phyloP scores from a whole-genome alignment of 1,140 invertebrate species.

The Leptopilina boulardi region DNA sequence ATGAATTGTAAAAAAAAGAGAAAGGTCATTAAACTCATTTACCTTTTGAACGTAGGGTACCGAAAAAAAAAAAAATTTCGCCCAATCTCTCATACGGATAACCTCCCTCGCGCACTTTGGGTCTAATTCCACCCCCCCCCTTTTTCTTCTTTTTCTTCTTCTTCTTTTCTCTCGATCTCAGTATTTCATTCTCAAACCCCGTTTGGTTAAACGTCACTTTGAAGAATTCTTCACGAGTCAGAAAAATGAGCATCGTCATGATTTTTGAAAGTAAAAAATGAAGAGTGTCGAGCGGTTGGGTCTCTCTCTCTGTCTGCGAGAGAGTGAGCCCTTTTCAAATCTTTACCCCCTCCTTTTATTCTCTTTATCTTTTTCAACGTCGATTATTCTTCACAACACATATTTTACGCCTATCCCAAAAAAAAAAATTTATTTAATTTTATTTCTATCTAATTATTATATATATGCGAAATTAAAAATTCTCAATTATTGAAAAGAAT shows the following conservation, averaged over 20 bases:
- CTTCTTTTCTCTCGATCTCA: constrained; percentile 37
- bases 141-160: not conserved
- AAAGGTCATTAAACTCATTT: constrained; percentile 9
- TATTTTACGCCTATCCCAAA: constrained; percentile 36
- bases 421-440: no score
- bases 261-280: constrained; percentile 78
- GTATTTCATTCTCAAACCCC: constrained; percentile 52
- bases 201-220: constrained; percentile 75
- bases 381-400: constrained; percentile 19
- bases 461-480: no score
- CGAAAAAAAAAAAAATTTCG: constrained; percentile 5
- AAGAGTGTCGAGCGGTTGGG: constrained; percentile 51
- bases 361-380: not conserved
- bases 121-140: constrained; percentile 27
- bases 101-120: constrained; percentile 41
- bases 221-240: constrained; percentile 76
- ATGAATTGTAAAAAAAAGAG: not conserved
- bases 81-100: constrained; percentile 27
- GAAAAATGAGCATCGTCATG: constrained; percentile 78
- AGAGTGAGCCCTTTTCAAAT: constrained; percentile 55
- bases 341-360: constrained; percentile 33
- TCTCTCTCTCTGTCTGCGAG: constrained; percentile 43
- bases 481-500: no score
- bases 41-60: not conserved
- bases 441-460: no score